Evolutionary conservation across 2,797 vertebrate species (phyloP).

Genomic region (Gobionotothen gibberifrons): DNA sequence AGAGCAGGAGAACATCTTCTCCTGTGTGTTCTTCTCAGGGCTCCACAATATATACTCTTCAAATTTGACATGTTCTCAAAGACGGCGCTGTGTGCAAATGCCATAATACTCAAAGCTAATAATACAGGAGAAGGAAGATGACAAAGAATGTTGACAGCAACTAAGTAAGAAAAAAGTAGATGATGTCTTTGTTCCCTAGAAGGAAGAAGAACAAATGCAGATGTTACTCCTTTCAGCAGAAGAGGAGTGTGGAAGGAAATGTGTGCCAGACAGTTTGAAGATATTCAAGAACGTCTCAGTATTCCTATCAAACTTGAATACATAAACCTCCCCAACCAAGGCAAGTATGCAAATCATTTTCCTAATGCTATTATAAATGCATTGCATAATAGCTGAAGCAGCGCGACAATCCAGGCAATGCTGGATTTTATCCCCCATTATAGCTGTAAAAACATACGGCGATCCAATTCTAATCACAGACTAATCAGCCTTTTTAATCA

Average conservation of each 20-base stretch:
- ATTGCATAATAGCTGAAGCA: constrained; percentile 31
- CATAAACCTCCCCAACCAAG: not conserved
- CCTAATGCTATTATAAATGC: constrained; percentile 26
- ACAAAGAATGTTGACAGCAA: not conserved
- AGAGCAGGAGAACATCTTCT: constrained; percentile 19
- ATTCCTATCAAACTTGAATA: constrained; percentile 13
- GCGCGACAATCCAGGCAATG: not conserved
- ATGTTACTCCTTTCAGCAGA: not conserved
- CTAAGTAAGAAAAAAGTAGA: not conserved
- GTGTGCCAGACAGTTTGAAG: not conserved
- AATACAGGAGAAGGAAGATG: not conserved
- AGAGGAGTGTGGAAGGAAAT: not conserved
- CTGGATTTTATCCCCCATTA: constrained; percentile 43
- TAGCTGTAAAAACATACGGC: constrained; percentile 51
- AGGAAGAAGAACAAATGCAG: not conserved
- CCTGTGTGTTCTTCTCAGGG: not conserved
- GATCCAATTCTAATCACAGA: constrained; percentile 54
- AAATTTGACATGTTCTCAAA: not conserved
- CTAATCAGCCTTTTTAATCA: constrained; percentile 63
- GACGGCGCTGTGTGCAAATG: not conserved
- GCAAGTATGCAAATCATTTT: constrained; percentile 22
- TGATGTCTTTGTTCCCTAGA: not conserved
- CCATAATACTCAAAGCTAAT: not conserved
- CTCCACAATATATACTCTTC: not conserved
- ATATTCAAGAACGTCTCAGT: not conserved